Evolutionary conservation across 2,797 vertebrate species (phyloP), one percentile per base, ranked within the genome.

Genomic region (Mionectes olivaceus): DNA sequence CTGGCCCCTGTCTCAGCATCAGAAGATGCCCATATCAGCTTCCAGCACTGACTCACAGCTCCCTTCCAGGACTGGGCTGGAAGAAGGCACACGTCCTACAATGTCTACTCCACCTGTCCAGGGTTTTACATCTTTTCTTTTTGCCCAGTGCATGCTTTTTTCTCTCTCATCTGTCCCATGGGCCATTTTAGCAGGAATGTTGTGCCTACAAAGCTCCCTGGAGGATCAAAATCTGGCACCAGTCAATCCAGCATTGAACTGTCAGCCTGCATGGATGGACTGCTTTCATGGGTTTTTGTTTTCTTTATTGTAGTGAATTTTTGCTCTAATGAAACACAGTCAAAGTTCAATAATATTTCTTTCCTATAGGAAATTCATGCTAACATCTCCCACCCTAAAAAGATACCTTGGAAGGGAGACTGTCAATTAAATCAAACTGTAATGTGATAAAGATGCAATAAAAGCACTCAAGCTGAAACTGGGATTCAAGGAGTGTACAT

Each of bases 371-470:
- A 91, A 82, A 55, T 84, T 70, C n/a, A 71, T 25, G 50, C n/a
- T 74, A 77, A 93, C 80, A 49, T 61, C 27, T 89, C 18, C 33
- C 47, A n/a, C 28, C 39, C 65, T 79, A 76, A 79, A 90, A 63
- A 76, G 44, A 47, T 21, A 89, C 5, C 11, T 77, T 75, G 46
- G 41, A 95, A 93, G 41, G 24, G 30, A 75, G 27, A 22, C 39
- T 83, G 50, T 35, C 61, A 49, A 22, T 41, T 70, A 87, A 76
- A 86, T 75, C 21, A 53, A 93, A 70, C 10, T 46, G 28, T 19
- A 88, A 49, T 87, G 83, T 75, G 44, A 89, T 22, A 81, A n/a
- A 89, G 24, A 35, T 53, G 33, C 44, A 55, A 44, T 87, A 57
- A 79, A 81, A 84, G 47, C 22, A 55, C n/a, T 69, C 55, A 64